Percentiles rank a stretch among this genome's conserved stretches.
phyloP scores from a whole-genome alignment of 37 sponge, comb jelly and placozoan genomes.

The Eunapius fragilis region DNA sequence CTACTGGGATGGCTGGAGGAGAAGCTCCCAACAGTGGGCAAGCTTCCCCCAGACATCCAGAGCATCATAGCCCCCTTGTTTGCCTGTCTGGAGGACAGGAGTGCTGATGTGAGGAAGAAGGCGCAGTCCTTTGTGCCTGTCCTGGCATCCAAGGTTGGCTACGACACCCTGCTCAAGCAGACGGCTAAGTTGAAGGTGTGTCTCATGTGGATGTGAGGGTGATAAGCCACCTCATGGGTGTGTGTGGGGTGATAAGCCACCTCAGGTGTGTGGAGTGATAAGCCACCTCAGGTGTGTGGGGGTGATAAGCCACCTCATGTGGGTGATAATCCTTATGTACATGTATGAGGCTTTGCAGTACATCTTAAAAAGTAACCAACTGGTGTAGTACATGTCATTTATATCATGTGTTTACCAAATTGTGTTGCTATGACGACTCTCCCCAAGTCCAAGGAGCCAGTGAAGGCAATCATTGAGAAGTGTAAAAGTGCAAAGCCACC shows the following conservation, averaged over 20 bases:
- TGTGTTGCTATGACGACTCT: not conserved
- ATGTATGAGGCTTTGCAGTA: no score
- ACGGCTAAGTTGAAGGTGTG: slow-evolving; percentile 49
- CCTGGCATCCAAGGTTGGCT: slow-evolving; percentile 76
- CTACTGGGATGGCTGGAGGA: slow-evolving; percentile 80
- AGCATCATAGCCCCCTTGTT: slow-evolving; percentile 56
- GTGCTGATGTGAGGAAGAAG: slow-evolving; percentile 83
- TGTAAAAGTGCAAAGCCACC: slow-evolving; percentile 32
- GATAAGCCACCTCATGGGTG: no score
- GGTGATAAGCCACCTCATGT: no score
- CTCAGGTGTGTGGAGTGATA: no score
- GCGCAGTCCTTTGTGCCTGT: slow-evolving; percentile 62
- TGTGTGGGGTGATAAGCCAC: not conserved
- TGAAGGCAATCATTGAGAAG: slow-evolving; percentile 67
- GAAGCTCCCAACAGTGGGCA: slow-evolving; percentile 64
- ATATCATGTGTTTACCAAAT: no score
- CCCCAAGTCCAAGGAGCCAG: slow-evolving; percentile 65
- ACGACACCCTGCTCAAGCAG: slow-evolving; percentile 66
- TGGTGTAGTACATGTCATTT: no score
- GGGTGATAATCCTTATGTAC: no score
- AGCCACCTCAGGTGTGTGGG: no score
- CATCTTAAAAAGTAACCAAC: no score
- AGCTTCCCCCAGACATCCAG: slow-evolving; percentile 65
- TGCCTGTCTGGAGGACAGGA: slow-evolving; percentile 81
- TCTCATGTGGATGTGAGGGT: not conserved